These are phyloP conservation scores for Pteropus alecto DNA, from an alignment of 2,113 vertebrate species.

Conservation along the genomic window DNA sequence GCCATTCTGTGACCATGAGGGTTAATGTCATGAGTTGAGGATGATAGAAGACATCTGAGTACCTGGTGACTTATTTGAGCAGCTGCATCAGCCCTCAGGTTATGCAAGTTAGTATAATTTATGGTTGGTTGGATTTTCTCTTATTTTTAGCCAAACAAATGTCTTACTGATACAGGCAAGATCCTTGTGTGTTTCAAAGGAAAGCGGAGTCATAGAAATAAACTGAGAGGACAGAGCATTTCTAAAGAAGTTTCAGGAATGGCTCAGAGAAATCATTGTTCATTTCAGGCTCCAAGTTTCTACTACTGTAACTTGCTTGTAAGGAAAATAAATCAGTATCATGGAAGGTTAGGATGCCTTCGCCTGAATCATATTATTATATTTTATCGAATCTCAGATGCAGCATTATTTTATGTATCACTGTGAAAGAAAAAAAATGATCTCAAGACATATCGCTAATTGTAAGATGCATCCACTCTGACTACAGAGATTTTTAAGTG, in stretches of 20 bases:
- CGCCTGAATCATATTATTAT: neutral
- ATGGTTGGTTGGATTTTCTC: neutral
- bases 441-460: neutral
- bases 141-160: neutral
- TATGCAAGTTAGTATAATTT: neutral
- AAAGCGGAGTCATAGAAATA: neutral
- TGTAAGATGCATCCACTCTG: neutral
- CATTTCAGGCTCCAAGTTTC: neutral
- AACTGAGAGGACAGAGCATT: neutral
- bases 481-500: neutral
- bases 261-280: neutral
- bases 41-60: neutral
- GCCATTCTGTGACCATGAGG: neutral
- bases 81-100: neutral
- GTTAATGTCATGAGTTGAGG: neutral
- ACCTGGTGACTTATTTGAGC: neutral
- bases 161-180: neutral
- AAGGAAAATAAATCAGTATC: conserved; percentile 6
- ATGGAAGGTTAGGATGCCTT: neutral
- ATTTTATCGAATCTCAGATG: neutral
- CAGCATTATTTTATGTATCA: neutral
- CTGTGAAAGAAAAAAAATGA: neutral
- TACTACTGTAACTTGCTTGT: neutral
- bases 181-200: neutral
- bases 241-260: neutral